Evolutionary conservation across 2,113 vertebrate species (phyloP), one percentile per base, ranked within the genome.

Genomic region (Anolis sagrei): DNA sequence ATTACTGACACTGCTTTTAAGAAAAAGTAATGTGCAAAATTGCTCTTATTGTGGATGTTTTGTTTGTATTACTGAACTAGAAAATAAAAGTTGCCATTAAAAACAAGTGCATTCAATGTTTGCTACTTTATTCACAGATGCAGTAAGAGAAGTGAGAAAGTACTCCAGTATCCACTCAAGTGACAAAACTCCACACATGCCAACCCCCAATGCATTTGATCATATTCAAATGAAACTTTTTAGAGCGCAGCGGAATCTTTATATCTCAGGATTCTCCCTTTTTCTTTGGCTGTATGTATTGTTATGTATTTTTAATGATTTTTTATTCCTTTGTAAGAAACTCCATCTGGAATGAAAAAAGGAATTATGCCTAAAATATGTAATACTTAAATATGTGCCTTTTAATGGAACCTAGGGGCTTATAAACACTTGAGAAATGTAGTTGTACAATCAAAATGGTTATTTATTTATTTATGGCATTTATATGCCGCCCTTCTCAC

Each of bases 161-260:
- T 99, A 99, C 80, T 98, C 98, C 0, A 85, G 83, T 0, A 23
- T 93, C 44, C 94, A 97, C 7, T 83, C 89, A 39, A 87, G 21
- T 80, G 96, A 95, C 82, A 97, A 96, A 78, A 93, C 92, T 36
- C 87, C 93, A 86, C 93, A 93, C 66, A 48, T 5, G 5, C 5
- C 94, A 86, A 96, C 95, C 90, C 89, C 95, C 61, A 97, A 92
- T 86, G 86, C 96, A 83, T 97, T 96, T 66, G 98, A 99, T 92
- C 97, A 98, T 39, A 90, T 98, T 72, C 97, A 99, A 91, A 99
- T 99, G 98, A 99, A 98, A 96, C 97, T 99, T 85, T 99, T 99
- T 93, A 95, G 98, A 90, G 96, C 98, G 0, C 99, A 99, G 95
- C 98, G 99, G 93, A 99, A 99, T 95, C 97, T 99, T 88, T 99